These are phyloP conservation scores for Drosophila virilis DNA, from an alignment of 1,140 invertebrate species.

Conservation along the genomic window DNA sequence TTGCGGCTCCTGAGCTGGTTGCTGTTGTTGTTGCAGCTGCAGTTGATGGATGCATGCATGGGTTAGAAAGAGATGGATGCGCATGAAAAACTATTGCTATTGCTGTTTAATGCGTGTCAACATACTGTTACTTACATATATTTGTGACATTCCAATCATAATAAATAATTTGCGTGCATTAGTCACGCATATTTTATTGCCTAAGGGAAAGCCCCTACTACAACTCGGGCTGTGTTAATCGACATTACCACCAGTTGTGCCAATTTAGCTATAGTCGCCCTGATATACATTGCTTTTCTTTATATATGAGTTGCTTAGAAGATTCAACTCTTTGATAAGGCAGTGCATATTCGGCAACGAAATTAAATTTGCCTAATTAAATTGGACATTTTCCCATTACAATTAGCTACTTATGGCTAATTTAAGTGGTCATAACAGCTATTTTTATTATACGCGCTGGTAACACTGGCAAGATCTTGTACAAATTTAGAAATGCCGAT, in stretches of 20 bases:
- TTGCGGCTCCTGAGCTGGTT: constrained; percentile 5
- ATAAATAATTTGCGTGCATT: background rate
- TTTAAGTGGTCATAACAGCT: background rate
- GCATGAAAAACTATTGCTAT: constrained; percentile 23
- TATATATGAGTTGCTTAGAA: no score
- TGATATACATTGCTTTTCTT: background rate
- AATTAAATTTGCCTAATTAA: no score
- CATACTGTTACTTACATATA: background rate
- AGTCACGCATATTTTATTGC: background rate
- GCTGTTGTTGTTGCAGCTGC: constrained; percentile 22
- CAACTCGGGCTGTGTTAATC: background rate
- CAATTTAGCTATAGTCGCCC: background rate
- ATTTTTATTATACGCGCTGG: no score
- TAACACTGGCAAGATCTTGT: background rate
- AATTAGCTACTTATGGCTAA: background rate
- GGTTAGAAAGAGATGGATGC: constrained; percentile 37
- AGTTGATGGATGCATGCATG: constrained; percentile 29
- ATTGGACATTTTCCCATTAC: background rate
- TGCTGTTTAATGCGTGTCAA: background rate
- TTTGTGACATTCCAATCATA: background rate
- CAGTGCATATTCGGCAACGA: no score
- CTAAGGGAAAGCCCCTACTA: background rate
- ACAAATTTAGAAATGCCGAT: constrained; percentile 6
- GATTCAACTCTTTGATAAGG: no score
- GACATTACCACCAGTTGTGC: background rate